Evolutionary conservation across 2,113 vertebrate genomes (phyloP).

Genomic region (Corythaeola cristata): DNA sequence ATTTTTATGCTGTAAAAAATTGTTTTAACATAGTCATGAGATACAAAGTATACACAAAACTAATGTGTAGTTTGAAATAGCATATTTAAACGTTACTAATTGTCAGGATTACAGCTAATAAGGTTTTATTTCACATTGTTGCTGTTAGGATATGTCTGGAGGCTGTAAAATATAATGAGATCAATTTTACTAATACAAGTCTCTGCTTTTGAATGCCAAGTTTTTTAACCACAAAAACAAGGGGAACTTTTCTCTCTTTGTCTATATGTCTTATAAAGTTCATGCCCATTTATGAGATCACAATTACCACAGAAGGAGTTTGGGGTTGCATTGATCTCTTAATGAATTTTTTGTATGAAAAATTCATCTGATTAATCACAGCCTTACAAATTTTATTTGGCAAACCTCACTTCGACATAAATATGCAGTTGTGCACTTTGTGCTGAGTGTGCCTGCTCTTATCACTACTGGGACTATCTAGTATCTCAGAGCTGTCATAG

Average conservation of each 20-base stretch:
- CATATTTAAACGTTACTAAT: neutral
- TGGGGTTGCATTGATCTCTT: neutral
- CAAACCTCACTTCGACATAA: slow-evolving; percentile 18
- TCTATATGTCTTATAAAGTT: neutral
- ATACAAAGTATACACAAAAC: neutral
- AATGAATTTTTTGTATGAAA: neutral
- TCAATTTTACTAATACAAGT: neutral
- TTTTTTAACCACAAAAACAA: neutral
- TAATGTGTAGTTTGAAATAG: neutral
- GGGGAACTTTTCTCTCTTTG: neutral
- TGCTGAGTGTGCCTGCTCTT: slow-evolving; percentile 43
- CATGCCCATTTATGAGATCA: neutral
- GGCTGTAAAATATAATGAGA: neutral
- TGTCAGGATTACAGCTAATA: neutral
- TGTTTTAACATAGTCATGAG: neutral
- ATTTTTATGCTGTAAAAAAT: neutral
- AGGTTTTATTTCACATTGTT: neutral
- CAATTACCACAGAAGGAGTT: neutral
- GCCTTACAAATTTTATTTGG: slow-evolving; percentile 7
- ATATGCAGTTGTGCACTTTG: slow-evolving; percentile 35
- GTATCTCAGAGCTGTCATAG: slow-evolving; percentile 62
- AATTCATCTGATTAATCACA: neutral
- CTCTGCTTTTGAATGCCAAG: neutral
- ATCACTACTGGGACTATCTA: slow-evolving; percentile 42
- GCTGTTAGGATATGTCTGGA: neutral